A percentile compares a stretch with the other conserved stretches of the same genome.
Evolutionary conservation across 1,140 invertebrate species (phyloP).

Genomic region (Philotrypesis tridentata): DNA sequence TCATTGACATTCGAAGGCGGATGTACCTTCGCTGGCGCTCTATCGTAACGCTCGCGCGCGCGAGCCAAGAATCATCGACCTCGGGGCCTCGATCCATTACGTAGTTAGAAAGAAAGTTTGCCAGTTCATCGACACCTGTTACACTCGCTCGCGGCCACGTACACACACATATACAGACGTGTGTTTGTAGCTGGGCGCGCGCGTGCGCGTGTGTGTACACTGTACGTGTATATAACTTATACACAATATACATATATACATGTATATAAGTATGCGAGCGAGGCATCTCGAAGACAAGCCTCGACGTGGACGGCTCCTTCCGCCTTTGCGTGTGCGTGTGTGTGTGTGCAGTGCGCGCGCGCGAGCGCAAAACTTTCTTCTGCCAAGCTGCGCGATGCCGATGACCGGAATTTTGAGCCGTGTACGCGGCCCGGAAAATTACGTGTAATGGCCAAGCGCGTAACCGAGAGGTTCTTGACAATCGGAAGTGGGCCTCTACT

Average conservation of each 20-base stretch:
- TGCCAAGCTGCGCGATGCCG: not conserved
- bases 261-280: not conserved
- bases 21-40: constrained; percentile 27
- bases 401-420: constrained; percentile 38
- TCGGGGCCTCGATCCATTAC: constrained; percentile 48
- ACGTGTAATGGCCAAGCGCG: constrained; percentile 24
- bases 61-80: constrained; percentile 44
- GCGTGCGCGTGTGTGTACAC: no score
- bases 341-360: no score
- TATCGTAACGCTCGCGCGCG: constrained; percentile 4
- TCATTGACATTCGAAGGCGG: constrained; percentile 51
- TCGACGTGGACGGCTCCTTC: constrained; percentile 32
- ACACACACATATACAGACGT: no score
- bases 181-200: no score
- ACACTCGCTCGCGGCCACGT: constrained; percentile 21
- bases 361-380: constrained; percentile 12
- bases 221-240: no score
- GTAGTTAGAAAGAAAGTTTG: constrained; percentile 54
- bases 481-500: constrained; percentile 10
- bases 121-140: constrained; percentile 56
- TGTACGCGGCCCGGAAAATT: not conserved
- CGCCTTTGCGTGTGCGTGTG: not conserved
- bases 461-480: constrained; percentile 6
- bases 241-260: no score
- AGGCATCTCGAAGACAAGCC: constrained; percentile 6